A percentile compares a stretch with the other conserved stretches of the same genome.
phyloP scores from a whole-genome alignment of 2,797 vertebrate species.

The Gymnodraco acuticeps region DNA sequence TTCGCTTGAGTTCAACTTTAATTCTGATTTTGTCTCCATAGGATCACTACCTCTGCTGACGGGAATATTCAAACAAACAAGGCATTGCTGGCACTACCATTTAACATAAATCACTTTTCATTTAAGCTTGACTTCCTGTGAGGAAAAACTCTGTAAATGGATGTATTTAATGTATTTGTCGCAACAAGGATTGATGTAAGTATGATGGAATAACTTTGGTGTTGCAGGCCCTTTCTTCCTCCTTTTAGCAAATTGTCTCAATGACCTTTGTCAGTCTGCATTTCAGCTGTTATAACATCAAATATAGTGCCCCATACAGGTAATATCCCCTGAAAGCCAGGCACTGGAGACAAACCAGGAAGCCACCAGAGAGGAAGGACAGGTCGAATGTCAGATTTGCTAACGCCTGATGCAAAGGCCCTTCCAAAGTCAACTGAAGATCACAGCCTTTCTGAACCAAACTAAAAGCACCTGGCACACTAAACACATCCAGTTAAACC shows the following conservation, averaged over 20 bases:
- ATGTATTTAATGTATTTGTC: neutral
- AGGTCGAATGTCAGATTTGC: neutral
- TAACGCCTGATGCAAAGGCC: slow-evolving; percentile 48
- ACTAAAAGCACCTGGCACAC: slow-evolving; percentile 15
- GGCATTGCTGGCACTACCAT: neutral
- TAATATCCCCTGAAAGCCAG: neutral
- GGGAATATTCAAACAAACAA: neutral
- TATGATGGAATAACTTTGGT: neutral
- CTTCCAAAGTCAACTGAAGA: slow-evolving; percentile 82
- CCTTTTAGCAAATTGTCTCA: neutral
- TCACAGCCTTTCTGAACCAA: slow-evolving; percentile 46
- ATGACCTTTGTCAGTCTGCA: slow-evolving; percentile 51
- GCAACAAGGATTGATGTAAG: too few species aligned
- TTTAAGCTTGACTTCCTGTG: slow-evolving; percentile 2
- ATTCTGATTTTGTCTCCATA: neutral
- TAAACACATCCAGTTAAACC: slow-evolving; percentile 4
- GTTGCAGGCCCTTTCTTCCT: slow-evolving; percentile 5
- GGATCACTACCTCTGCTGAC: neutral
- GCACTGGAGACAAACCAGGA: slow-evolving; percentile 4
- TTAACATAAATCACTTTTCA: neutral
- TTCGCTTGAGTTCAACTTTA: neutral
- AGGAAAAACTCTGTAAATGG: neutral
- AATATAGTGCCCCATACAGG: neutral
- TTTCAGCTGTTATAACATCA: neutral
- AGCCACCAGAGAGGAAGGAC: neutral